These are phyloP conservation scores for Hydraecia micacea DNA, from an alignment of 2,888 invertebrate genomes.

Conservation along the genomic window DNA sequence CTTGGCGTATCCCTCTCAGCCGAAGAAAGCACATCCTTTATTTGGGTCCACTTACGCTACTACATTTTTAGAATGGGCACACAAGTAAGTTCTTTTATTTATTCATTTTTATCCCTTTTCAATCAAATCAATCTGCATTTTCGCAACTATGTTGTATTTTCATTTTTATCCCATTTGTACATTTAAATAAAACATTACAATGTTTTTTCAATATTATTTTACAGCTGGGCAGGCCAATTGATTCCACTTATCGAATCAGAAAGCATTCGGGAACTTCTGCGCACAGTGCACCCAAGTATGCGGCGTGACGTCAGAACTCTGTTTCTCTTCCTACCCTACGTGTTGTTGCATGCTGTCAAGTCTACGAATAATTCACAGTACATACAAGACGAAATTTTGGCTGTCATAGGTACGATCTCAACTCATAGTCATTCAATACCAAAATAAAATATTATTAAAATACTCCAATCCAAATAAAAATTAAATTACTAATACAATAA, in stretches of 20 bases:
- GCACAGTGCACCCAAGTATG: slow-evolving; percentile 94
- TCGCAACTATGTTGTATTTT: background rate
- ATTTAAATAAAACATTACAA: background rate
- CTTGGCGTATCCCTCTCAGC: slow-evolving; percentile 84
- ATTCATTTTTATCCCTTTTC: background rate
- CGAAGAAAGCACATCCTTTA: slow-evolving; percentile 90
- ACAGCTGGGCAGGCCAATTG: slow-evolving; percentile 93
- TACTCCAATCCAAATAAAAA: too few relatives aligned
- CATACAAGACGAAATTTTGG: slow-evolving; percentile 85
- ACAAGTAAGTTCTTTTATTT: slow-evolving; percentile 84
- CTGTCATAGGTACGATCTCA: slow-evolving; percentile 81
- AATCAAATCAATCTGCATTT: background rate
- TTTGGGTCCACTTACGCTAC: slow-evolving; percentile 92
- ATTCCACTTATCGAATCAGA: slow-evolving; percentile 91
- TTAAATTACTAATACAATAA: too few relatives aligned
- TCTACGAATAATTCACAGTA: slow-evolving; percentile 85
- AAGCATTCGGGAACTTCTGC: slow-evolving; percentile 91
- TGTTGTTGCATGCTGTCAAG: slow-evolving; percentile 92
- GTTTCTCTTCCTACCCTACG: slow-evolving; percentile 94
- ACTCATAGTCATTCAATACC: background rate
- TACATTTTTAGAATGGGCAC: slow-evolving; percentile 94
- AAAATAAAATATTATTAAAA: background rate
- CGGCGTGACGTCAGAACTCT: slow-evolving; percentile 93
- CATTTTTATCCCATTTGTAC: background rate
- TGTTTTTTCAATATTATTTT: slow-evolving; percentile 33